Conservation (phyloP, 2,113 vertebrate species). For the Varanus salvator region DNA sequence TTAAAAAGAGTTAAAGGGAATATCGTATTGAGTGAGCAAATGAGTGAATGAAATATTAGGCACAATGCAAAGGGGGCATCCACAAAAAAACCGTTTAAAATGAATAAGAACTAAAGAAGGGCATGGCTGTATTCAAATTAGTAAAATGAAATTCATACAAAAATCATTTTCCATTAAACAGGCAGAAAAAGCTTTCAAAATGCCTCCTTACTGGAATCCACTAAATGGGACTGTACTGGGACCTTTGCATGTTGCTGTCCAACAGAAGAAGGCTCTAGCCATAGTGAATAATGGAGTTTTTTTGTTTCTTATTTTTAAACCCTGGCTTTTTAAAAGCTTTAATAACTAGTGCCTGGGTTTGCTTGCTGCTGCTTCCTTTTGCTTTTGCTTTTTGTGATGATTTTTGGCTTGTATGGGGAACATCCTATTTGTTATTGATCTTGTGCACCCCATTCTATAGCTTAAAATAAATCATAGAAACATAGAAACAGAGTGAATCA, state of each 20-base stretch:
- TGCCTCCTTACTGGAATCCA: not conserved
- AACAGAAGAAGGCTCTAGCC: not conserved
- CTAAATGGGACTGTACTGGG: not conserved
- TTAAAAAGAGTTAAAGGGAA: conserved; percentile 27
- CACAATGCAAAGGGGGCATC: not conserved
- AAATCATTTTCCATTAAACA: not conserved
- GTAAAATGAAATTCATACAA: not conserved
- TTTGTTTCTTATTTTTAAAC: not conserved
- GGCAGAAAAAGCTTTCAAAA: not conserved
- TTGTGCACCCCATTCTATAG: not conserved
- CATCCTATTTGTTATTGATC: not conserved
- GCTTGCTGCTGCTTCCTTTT: not conserved
- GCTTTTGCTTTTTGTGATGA: not conserved
- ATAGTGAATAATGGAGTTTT: not conserved
- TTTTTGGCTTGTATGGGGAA: not conserved
- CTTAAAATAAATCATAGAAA: too few relatives aligned
- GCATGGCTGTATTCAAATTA: not conserved
- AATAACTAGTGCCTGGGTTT: not conserved
- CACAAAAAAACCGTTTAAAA: not conserved
- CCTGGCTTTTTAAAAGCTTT: not conserved
- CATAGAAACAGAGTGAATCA: too few relatives aligned
- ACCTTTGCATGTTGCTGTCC: not conserved
- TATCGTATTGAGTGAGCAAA: conserved; percentile 24
- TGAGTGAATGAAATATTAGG: conserved; percentile 48
- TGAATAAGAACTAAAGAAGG: not conserved